Conservation (phyloP, 2,888 invertebrate genomes). For the Gerris lacustris region DNA sequence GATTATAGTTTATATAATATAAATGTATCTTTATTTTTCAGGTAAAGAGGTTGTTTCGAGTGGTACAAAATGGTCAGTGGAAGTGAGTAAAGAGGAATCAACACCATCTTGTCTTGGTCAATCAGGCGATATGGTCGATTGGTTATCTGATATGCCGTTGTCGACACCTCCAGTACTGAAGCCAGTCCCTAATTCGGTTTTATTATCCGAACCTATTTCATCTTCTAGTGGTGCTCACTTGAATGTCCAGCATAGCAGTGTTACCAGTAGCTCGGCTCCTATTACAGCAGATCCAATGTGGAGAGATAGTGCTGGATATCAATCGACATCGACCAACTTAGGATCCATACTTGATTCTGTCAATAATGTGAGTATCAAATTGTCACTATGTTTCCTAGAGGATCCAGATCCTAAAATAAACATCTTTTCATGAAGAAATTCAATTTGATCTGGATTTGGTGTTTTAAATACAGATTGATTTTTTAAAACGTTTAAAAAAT, state of each 20-base stretch:
- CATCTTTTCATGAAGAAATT: too few species aligned
- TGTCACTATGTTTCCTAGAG: background rate
- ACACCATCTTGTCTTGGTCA: background rate
- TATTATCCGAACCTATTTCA: background rate
- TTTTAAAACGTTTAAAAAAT: too few species aligned
- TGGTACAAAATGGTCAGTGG: background rate
- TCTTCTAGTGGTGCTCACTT: background rate
- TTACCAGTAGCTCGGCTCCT: background rate
- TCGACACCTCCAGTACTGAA: background rate
- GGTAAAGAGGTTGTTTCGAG: background rate
- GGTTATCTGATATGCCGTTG: background rate
- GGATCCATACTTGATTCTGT: slow-evolving; percentile 33
- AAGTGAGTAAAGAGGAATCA: background rate
- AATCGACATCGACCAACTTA: slow-evolving; percentile 24
- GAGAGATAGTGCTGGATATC: background rate
- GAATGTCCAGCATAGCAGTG: background rate
- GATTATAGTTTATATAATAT: background rate
- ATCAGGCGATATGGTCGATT: background rate
- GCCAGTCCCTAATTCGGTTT: background rate
- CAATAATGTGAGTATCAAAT: slow-evolving; percentile 29
- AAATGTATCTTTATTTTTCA: background rate
- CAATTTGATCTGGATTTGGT: too few species aligned
- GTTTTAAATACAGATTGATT: too few species aligned
- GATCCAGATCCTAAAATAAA: too few species aligned
- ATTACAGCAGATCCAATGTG: background rate